Conservation (phyloP, 2,113 vertebrate species). For the Orycteropus afer region DNA sequence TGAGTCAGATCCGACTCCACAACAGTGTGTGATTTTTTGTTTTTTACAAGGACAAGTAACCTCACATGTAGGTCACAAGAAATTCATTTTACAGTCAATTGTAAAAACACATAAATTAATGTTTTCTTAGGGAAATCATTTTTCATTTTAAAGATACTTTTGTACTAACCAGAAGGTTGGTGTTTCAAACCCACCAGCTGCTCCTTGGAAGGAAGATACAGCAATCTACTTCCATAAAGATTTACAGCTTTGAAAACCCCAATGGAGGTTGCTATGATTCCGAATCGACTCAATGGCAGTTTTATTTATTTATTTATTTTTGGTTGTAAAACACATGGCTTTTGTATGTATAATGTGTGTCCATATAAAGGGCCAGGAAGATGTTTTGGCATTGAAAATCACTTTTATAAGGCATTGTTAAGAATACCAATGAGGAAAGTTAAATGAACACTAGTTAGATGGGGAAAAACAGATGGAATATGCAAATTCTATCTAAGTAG, state of each 20-base stretch:
- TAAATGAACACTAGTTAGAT: not conserved
- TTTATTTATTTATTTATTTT: too few relatives aligned
- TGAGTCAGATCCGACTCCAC: too few relatives aligned
- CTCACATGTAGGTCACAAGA: not conserved
- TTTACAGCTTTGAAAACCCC: too few relatives aligned
- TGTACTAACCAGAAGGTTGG: too few relatives aligned
- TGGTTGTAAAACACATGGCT: not conserved
- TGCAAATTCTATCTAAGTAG: not conserved
- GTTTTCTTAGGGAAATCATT: not conserved
- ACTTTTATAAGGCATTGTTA: not conserved
- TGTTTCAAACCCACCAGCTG: too few relatives aligned
- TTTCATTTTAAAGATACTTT: not conserved
- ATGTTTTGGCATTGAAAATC: not conserved
- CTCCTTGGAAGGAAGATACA: too few relatives aligned
- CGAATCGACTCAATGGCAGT: too few relatives aligned
- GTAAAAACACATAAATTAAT: not conserved
- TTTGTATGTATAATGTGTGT: constrained; percentile 1
- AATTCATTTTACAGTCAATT: constrained; percentile 1
- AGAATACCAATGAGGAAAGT: not conserved
- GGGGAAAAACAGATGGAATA: not conserved
- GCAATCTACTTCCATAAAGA: too few relatives aligned
- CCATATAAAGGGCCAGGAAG: not conserved
- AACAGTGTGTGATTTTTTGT: too few relatives aligned
- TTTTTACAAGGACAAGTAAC: not conserved
- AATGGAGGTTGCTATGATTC: too few relatives aligned